Base-by-base conservation (phyloP, 2,797 vertebrate species). In the Sebastes elongatus region DNA sequence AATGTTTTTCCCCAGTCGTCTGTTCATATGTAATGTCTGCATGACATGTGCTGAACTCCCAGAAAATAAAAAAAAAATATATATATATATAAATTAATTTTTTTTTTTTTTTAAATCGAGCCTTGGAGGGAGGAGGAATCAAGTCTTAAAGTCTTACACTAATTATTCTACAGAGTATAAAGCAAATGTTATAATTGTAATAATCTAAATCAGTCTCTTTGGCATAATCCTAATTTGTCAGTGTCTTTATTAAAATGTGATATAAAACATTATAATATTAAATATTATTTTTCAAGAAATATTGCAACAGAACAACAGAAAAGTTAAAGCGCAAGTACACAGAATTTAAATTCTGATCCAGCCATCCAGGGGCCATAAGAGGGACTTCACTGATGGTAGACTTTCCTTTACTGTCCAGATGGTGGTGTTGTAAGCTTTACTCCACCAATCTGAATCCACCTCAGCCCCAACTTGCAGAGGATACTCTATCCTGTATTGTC, bases 341-440 rank as follows among this genome's bases (percentile, higher is more conserved):
- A 22, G 5, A 38, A 35, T 68, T 13, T 2, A 20, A 35, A 65
- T 27, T n/a, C 11, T 25, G 4, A 25, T 53, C 11, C 13, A 32
- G 38, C 33, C 32, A 18, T 18, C 10, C 33, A 46, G 27, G 2
- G 10, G 57, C n/a, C 5, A 23, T 33, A 46, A 56, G 10, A 38
- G 30, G 18, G 32, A 46, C 73, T 32, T n/a, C 5, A 52, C 18
- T 27, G 2, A 33, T 13, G 16, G 23, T 13, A 8, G 22, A 72
- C 10, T 27, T 76, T 25, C 78, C 49, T 57, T 56, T 1, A 20
- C 7, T 42, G 69, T 62, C 86, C 88, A 88, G 65, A 46, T 55
- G 86, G 84, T 70, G 88, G 84, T 5, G 86, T 7, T 68, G 32
- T 56, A 16, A 66, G 38, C 30, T 35, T 81, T 22, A 27, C n/a